Base-by-base conservation (phyloP, 2,888 invertebrate genomes). In the Eutolmus rufibarbis region DNA sequence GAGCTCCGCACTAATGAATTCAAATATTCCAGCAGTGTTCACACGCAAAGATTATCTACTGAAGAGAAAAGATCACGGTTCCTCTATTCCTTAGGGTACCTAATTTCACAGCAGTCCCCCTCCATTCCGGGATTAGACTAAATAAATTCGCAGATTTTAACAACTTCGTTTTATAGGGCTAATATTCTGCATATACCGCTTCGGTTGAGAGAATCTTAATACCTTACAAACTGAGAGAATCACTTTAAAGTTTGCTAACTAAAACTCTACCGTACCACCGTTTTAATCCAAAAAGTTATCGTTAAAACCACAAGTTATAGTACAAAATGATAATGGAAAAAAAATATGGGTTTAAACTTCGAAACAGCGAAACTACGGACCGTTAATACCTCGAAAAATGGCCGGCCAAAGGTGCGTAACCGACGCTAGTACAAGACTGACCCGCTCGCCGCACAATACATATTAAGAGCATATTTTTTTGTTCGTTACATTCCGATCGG, bases 371-470 rank as follows among this genome's bases (percentile, higher is more conserved):
- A 76, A 34, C 23, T 14, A 14, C 51, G 28, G 23, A 31, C 37
- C 12, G 74, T 76, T 23, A 9, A 19, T 76, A 51, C 46, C 74
- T 77, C 76, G 31, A 51, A 23, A 66, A 28, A n/a, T 4, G 16
- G 28, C 46, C 74, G 86, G 40, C 23, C 74, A 74, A 74, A 16
- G 81, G 74, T 87, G 87, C 87, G 89, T 89, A 88, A 87, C 87
- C 90, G 89, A 89, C 89, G 90, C 90, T 91, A 90, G 89, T 89
- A 89, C 89, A 88, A 90, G 90, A 91, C 91, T 91, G 90, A 90
- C 90, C 90, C 90, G 89, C 89, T 87, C 89, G 88, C 89, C 89
- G 88, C 88, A 89, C 89, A 89, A 77, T 74, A 84, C 74, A 84
- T 28, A 66, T 66, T 40, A 19, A 84, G 37, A 66, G 19, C 57